phyloP scores from a whole-genome alignment of 2,888 invertebrate genomes.

The Cerastis leucographa region DNA sequence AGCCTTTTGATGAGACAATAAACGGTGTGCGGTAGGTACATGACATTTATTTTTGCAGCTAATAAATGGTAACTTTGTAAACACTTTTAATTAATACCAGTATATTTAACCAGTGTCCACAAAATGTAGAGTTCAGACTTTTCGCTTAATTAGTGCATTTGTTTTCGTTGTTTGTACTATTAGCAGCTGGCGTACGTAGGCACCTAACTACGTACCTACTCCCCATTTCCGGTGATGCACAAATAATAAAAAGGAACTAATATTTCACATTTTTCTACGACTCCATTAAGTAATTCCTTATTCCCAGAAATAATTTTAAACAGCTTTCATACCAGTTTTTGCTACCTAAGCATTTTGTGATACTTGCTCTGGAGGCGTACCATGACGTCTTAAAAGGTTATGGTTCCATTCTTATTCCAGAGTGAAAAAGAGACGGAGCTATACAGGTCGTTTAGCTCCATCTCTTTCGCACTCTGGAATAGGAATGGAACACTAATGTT shows the following conservation, averaged over 20 bases:
- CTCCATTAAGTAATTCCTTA: background rate
- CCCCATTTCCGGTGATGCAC: background rate
- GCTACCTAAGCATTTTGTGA: background rate
- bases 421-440: too few species aligned
- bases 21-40: background rate
- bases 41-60: background rate
- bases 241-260: background rate
- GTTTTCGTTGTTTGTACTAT: constrained; percentile 1
- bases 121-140: background rate
- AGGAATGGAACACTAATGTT: too few species aligned
- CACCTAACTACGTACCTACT: background rate
- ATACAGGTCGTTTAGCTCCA: too few species aligned
- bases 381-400: too few species aligned
- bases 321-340: background rate
- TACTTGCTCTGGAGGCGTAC: too few species aligned
- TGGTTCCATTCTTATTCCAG: too few species aligned
- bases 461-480: too few species aligned
- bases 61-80: background rate
- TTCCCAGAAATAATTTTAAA: background rate
- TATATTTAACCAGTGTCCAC: background rate
- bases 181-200: background rate
- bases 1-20: constrained; percentile 8
- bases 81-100: background rate
- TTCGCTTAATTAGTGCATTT: background rate
- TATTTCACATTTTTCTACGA: background rate